Evolutionary conservation across 2,113 vertebrate genomes (phyloP), one percentile per base, ranked within the genome.

Genomic region (Carassius gibelio): DNA sequence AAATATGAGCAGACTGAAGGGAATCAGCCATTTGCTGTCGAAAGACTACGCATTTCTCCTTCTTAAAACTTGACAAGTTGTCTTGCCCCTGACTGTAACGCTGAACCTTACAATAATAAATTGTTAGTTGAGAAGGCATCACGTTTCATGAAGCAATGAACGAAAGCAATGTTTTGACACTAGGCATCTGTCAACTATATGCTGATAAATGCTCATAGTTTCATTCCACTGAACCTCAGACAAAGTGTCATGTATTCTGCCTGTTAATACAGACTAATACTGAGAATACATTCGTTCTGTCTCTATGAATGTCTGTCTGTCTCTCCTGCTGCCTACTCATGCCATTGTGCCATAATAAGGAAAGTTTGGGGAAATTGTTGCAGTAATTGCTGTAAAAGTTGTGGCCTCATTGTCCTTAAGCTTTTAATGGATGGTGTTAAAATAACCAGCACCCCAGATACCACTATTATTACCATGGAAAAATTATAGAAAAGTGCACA

Each of bases 181-280:
- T 42, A 79, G 55, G 82, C 50, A 59, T 78, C 61, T 84, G 83
- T 90, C 84, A 88, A 83, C 85, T 71, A 15, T 36, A 68, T n/a
- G 64, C 87, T 90, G 89, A 91, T 85, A 88, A 90, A 90, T 92
- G 87, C 85, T 90, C 84, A 91, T 84, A 86, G 87, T 84, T 86
- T 88, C 87, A 84, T 48, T 66, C 45, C 88, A 91, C 62, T 91
- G 86, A 87, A 85, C 89, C 83, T 74, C 81, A 87, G 80, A 85
- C 64, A 82, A 85, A 50, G 55, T 84, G 86, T 86, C 75, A 77
- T 75, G 71, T 79, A 85, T 88, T 86, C 85, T 76, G 66, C 72
- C 74, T 62, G 80, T 87, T 86, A 85, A 88, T 84, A 15, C 76
- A 61, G 76, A 78, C 52, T 89, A 92, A 88, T 86, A 82, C 82